Evolutionary conservation across 2,888 invertebrate genomes (phyloP).

Genomic region (Pammene aurita): DNA sequence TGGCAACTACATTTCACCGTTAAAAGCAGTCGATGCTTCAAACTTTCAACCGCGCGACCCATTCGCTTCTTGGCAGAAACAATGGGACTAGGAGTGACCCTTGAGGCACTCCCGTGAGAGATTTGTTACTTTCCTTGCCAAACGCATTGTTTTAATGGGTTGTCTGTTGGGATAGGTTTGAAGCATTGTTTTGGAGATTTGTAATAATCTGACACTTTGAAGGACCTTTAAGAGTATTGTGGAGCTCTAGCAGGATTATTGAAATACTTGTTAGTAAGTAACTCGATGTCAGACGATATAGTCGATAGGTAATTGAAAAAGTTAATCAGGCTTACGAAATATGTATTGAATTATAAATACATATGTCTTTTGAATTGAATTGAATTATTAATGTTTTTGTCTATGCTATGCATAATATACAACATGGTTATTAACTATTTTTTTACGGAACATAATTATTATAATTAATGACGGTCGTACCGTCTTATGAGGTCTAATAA

Average conservation of each 20-base stretch:
- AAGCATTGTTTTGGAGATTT: constrained; percentile 20
- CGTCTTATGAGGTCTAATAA: no score
- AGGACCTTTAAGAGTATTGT: not conserved
- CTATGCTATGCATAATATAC: no score
- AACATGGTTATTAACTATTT: no score
- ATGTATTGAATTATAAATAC: no score
- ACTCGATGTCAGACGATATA: no score
- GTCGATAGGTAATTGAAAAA: no score
- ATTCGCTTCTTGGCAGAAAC: constrained; percentile 68
- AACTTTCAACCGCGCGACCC: constrained; percentile 74
- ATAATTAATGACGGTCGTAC: no score
- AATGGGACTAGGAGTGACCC: constrained; percentile 72
- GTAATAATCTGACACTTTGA: not conserved
- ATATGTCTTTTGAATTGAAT: no score
- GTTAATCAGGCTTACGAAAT: no score
- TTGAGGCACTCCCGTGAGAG: constrained; percentile 65
- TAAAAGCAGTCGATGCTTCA: constrained; percentile 78
- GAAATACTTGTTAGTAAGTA: not conserved
- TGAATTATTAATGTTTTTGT: no score
- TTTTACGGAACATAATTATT: no score
- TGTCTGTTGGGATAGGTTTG: constrained; percentile 32
- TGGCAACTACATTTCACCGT: constrained; percentile 33
- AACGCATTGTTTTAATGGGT: constrained; percentile 50
- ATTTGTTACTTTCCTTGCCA: constrained; percentile 73
- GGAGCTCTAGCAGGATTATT: not conserved